Conservation (phyloP, 2,888 invertebrate species). For the Acanthacorydalis orientalis region DNA sequence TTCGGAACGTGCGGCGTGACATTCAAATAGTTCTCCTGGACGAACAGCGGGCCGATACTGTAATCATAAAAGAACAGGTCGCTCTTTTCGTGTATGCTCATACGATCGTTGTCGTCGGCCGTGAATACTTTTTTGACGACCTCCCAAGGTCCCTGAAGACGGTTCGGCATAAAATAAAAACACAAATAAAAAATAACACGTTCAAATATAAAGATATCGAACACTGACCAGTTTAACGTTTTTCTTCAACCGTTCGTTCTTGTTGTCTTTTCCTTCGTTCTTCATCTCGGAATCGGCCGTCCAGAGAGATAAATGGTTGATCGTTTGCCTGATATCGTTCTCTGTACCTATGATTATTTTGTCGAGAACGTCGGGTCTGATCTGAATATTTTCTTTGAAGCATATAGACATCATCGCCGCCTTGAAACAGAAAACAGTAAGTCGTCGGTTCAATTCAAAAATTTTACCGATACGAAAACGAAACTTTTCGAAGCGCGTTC, state of each 20-base stretch:
- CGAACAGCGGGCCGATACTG: constrained; percentile 87
- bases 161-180: neutral
- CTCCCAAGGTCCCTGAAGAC: constrained; percentile 75
- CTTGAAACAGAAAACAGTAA: constrained; percentile 31
- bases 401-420: constrained; percentile 83
- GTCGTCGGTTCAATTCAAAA: constrained; percentile 3
- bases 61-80: constrained; percentile 96
- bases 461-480: neutral
- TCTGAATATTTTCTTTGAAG: constrained; percentile 74
- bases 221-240: constrained; percentile 60
- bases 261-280: constrained; percentile 32
- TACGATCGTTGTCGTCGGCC: constrained; percentile 55
- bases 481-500: neutral
- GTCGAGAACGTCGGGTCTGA: constrained; percentile 56
- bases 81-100: constrained; percentile 66
- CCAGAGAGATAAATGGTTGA: constrained; percentile 78
- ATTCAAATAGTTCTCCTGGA: constrained; percentile 89
- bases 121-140: constrained; percentile 80
- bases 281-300: constrained; percentile 37
- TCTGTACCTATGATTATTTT: constrained; percentile 77
- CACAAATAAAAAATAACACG: neutral
- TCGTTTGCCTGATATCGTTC: constrained; percentile 84
- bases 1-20: constrained; percentile 60
- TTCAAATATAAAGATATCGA: neutral
- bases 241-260: constrained; percentile 49